Conservation (phyloP, 2,888 invertebrate species). For the Iselma pallidipennis region DNA sequence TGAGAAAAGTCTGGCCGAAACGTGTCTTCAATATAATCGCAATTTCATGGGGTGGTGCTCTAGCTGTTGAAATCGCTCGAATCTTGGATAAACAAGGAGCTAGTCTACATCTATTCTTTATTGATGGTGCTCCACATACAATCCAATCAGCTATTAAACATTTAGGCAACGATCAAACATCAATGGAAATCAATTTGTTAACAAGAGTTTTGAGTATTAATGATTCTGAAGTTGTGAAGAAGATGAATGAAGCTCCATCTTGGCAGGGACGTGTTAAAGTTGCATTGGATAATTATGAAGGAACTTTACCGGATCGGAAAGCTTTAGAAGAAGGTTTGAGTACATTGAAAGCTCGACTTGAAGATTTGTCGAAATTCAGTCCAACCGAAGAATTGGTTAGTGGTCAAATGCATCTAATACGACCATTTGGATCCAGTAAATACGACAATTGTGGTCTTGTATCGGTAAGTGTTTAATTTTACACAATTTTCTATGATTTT, state of each 20-base stretch:
- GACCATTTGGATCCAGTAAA: slow-evolving; percentile 49
- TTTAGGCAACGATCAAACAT: slow-evolving; percentile 48
- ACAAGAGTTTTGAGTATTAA: slow-evolving; percentile 61
- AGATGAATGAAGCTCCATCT: slow-evolving; percentile 34
- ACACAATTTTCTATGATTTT: not conserved
- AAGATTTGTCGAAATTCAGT: slow-evolving; percentile 36
- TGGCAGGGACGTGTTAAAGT: slow-evolving; percentile 43
- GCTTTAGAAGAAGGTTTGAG: slow-evolving; percentile 37
- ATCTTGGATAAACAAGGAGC: slow-evolving; percentile 70
- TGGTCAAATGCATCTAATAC: slow-evolving; percentile 46
- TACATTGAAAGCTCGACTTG: slow-evolving; percentile 41
- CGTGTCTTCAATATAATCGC: slow-evolving; percentile 78
- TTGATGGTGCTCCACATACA: slow-evolving; percentile 82
- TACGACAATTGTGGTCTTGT: slow-evolving; percentile 50
- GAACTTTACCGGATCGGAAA: slow-evolving; percentile 32
- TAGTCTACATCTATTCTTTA: slow-evolving; percentile 68
- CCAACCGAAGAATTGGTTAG: slow-evolving; percentile 40
- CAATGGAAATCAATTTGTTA: slow-evolving; percentile 61
- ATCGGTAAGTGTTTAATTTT: slow-evolving; percentile 39
- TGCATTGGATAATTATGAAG: slow-evolving; percentile 37
- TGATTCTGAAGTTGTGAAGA: slow-evolving; percentile 44
- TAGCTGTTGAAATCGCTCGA: slow-evolving; percentile 79
- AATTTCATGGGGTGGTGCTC: slow-evolving; percentile 85
- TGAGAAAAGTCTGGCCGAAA: slow-evolving; percentile 63
- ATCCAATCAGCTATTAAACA: slow-evolving; percentile 62